Conservation (phyloP, 2,888 invertebrate genomes). For the Tuta absoluta region DNA sequence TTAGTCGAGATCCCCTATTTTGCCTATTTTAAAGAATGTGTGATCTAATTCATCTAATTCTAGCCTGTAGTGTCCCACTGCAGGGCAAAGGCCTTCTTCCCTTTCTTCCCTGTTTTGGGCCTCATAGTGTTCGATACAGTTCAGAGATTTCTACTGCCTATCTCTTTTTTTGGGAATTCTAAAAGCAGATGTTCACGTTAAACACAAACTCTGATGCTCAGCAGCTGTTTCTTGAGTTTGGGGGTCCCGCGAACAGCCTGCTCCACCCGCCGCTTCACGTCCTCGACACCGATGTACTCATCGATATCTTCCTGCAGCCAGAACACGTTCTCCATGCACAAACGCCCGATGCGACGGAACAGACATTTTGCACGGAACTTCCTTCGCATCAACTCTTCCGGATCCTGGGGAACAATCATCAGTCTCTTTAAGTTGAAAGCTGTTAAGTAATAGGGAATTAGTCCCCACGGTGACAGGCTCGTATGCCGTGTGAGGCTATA, state of each 20-base stretch:
- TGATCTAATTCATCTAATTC: too few relatives aligned
- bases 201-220: constrained; percentile 68
- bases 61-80: too few relatives aligned
- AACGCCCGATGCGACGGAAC: constrained; percentile 80
- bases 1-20: too few relatives aligned
- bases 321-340: constrained; percentile 79
- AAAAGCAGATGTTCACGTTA: too few relatives aligned
- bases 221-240: constrained; percentile 70
- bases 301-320: constrained; percentile 80
- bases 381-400: constrained; percentile 59
- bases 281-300: constrained; percentile 73
- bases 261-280: constrained; percentile 80
- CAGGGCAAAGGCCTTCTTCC: too few relatives aligned
- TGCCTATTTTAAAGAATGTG: too few relatives aligned
- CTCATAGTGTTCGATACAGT: too few relatives aligned
- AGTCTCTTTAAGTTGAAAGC: background rate
- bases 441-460: background rate
- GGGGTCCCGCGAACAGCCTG: constrained; percentile 67
- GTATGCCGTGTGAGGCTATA: too few relatives aligned
- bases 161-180: too few relatives aligned
- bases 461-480: too few relatives aligned
- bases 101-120: too few relatives aligned
- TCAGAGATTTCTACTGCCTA: too few relatives aligned
- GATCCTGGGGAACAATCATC: constrained; percentile 52
- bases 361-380: constrained; percentile 75